Evolutionary conservation across 1,140 invertebrate genomes (phyloP).

Genomic region (Neomicropteryx cornuta): DNA sequence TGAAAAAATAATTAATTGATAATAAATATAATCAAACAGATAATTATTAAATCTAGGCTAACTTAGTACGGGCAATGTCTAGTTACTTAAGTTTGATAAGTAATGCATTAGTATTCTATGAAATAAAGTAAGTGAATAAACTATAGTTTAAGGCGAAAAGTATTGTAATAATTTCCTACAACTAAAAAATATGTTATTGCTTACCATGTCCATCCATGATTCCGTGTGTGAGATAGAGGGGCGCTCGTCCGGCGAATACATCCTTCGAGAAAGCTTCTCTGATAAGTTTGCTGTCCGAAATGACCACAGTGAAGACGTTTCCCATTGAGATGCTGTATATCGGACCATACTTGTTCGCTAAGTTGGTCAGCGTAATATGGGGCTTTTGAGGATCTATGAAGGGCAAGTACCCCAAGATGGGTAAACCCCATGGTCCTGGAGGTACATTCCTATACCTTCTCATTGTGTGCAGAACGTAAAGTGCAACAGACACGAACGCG

Average conservation of each 20-base stretch:
- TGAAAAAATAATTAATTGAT: no score
- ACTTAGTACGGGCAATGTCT: no score
- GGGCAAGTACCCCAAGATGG: constrained; percentile 66
- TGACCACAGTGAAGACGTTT: constrained; percentile 55
- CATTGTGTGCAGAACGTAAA: constrained; percentile 11
- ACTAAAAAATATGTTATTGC: no score
- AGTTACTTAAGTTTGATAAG: no score
- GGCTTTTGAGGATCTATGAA: constrained; percentile 55
- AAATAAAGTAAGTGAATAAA: no score
- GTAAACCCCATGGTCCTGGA: constrained; percentile 67
- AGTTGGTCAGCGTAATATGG: constrained; percentile 52
- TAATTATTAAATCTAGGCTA: no score
- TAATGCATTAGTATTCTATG: no score
- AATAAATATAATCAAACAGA: no score
- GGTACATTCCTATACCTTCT: constrained; percentile 40
- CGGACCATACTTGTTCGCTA: constrained; percentile 55
- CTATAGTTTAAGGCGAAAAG: no score
- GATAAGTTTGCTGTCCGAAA: constrained; percentile 60
- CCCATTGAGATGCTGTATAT: constrained; percentile 65
- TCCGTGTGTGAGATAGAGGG: constrained; percentile 71
- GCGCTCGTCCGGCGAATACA: constrained; percentile 58
- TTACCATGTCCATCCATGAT: constrained; percentile 79
- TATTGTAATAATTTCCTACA: no score
- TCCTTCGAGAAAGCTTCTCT: constrained; percentile 59
- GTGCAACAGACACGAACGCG: background rate